These are phyloP conservation scores for Paramisgurnus dabryanus DNA, from an alignment of 2,113 vertebrate species.

Conservation along the genomic window DNA sequence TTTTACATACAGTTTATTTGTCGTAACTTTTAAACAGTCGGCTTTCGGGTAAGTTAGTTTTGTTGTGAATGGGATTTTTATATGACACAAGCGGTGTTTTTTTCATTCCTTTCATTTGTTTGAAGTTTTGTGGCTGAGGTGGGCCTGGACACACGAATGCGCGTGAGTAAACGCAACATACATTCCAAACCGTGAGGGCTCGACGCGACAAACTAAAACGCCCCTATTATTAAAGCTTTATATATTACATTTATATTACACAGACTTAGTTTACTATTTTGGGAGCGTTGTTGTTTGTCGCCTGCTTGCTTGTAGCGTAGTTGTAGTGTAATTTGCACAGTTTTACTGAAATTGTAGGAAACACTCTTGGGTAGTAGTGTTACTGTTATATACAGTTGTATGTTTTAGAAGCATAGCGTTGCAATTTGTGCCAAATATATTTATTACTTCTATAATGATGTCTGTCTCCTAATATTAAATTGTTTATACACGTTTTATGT, in stretches of 20 bases:
- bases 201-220: neutral
- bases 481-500: too few species aligned
- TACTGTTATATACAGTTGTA: neutral
- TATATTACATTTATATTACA: too few species aligned
- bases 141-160: conserved; percentile 11
- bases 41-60: neutral
- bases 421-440: neutral
- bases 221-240: neutral
- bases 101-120: conserved; percentile 33
- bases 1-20: neutral
- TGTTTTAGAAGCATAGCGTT: neutral
- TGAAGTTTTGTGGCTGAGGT: conserved; percentile 33
- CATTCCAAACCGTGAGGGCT: too few species aligned
- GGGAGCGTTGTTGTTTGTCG: neutral
- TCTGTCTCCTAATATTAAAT: too few species aligned
- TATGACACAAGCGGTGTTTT: neutral
- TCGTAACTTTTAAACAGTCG: too few species aligned
- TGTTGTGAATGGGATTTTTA: neutral
- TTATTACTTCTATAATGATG: too few species aligned
- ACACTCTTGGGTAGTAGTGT: neutral
- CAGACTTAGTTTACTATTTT: neutral
- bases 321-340: neutral
- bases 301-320: neutral
- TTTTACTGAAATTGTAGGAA: neutral
- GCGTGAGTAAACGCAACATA: neutral